Evolutionary conservation across 2,797 vertebrate genomes (phyloP), one percentile per base, ranked within the genome.

Genomic region (Hippopotamyrus pictus): DNA sequence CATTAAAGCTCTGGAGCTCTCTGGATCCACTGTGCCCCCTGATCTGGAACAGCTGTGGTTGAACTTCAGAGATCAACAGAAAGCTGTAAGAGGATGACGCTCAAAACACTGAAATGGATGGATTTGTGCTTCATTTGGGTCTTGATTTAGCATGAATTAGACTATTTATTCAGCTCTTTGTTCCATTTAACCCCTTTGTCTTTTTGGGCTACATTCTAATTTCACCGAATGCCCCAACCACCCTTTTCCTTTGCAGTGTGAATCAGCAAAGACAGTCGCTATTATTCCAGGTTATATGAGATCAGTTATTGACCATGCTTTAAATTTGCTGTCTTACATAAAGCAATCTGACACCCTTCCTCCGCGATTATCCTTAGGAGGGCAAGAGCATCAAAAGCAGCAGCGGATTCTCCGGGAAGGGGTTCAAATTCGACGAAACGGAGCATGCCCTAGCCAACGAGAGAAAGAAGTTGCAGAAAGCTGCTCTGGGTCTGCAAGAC

Each of bases 361-460:
- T 29, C 25, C 5, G 5, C 7, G 12, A 50, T 86, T 7, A 90
- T 93, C 92, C 88, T 88, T 19, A 99, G 98, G 99, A 99, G 90
- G 99, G 99, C 1, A 99, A 99, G 91, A 93, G 92, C 92, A 99
- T 99, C 90, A 99, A 98, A 92, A 99, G 98, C 95, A 98, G 98
- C 94, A 99, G 99, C 17, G 98, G 98, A 2, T 99, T 99, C 94
- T 99, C 99, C 54, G 99, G 99, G 69, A 99, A 99, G 95, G 99
- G 99, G 87, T 99, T 99, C 92, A 99, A 99, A 93, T 99, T 99
- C 76, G 99, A 99, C 90, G 98, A 99, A 95, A 99, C 98, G 0
- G 99, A 99, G 90, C 98, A 99, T 17, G 98, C 97, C 2, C 94
- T 99, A 95, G 99, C 98, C 89, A 99, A 99, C 0, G 99, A 99